A percentile compares a stretch with the other conserved stretches of the same genome.
These are phyloP conservation scores for Callinectes sapidus DNA, from an alignment of 2,888 invertebrate species.

Conservation along the genomic window DNA sequence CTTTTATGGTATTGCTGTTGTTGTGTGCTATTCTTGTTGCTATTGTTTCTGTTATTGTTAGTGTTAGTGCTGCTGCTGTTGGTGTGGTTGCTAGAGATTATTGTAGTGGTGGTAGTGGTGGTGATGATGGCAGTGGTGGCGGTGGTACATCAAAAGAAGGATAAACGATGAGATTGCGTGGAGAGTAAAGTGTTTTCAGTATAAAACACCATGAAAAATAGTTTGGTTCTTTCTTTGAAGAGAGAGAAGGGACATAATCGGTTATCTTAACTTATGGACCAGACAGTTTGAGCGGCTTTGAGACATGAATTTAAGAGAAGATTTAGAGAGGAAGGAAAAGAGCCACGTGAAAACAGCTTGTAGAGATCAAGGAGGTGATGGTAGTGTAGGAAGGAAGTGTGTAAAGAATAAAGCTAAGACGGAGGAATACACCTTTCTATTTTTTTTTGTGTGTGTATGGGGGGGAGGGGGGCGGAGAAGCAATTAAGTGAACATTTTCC, in stretches of 20 bases:
- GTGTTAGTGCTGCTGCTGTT: not conserved
- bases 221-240: not conserved
- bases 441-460: too few species aligned
- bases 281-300: not conserved
- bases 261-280: not conserved
- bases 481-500: too few species aligned
- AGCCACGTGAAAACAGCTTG: not conserved
- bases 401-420: not conserved
- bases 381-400: not conserved
- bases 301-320: not conserved
- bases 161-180: not conserved
- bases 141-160: not conserved
- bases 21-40: not conserved
- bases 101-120: not conserved
- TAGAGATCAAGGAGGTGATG: not conserved
- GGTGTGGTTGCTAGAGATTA: not conserved
- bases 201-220: not conserved
- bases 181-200: not conserved
- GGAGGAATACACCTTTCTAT: not conserved
- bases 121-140: not conserved
- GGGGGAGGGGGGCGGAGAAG: too few species aligned
- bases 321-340: not conserved
- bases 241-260: not conserved
- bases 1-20: not conserved
- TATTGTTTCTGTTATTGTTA: not conserved